Evolutionary conservation across 2,797 vertebrate species (phyloP).

Genomic region (Pteropus rufus): DNA sequence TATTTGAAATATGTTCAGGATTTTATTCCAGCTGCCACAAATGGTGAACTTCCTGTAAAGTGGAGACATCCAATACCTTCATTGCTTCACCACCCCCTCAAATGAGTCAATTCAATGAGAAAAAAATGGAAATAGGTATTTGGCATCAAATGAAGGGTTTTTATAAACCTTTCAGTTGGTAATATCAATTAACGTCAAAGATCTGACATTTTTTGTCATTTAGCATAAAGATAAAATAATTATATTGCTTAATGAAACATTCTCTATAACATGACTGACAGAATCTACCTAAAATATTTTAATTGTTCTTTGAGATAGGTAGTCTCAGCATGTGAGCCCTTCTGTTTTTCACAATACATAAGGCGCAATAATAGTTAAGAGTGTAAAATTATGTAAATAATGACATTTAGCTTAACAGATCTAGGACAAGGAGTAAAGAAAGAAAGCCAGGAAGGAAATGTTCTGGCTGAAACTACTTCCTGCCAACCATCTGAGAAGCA

Average conservation of each 20-base stretch:
- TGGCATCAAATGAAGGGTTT: conserved; percentile 30
- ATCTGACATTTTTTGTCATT: not conserved
- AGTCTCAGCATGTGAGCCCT: not conserved
- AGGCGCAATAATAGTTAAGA: not conserved
- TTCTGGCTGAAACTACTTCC: not conserved
- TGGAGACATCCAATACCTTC: not conserved
- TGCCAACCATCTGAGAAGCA: not conserved
- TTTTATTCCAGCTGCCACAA: not conserved
- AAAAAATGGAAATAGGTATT: not conserved
- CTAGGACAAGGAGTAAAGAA: not conserved
- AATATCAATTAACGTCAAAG: conserved; percentile 10
- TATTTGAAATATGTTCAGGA: not conserved
- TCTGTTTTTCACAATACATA: not conserved
- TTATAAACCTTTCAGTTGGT: not conserved
- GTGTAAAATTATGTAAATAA: not conserved
- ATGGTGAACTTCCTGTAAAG: not conserved
- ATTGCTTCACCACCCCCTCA: not conserved
- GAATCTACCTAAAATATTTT: not conserved
- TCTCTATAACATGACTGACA: not conserved
- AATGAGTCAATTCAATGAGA: not conserved
- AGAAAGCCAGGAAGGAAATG: not conserved
- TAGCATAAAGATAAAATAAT: conserved; percentile 49
- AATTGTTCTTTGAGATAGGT: not conserved
- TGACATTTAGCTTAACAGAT: not conserved
- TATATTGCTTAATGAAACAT: conserved; percentile 5